Base-by-base conservation (phyloP, 2,113 vertebrate species). In the Forbesichthys agassizii region DNA sequence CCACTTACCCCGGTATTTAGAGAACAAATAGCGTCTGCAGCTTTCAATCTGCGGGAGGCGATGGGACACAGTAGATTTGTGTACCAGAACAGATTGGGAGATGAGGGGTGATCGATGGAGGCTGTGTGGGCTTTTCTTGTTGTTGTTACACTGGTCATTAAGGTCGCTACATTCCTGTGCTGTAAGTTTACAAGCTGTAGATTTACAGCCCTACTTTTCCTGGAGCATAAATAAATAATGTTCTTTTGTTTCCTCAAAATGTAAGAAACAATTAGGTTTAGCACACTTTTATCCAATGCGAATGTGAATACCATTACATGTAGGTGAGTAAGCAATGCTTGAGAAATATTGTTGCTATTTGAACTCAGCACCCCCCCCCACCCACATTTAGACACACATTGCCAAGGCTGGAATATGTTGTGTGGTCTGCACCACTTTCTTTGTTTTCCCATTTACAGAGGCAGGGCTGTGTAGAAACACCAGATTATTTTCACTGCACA, bases 1-100 rank as follows among this genome's bases (percentile, higher is more conserved):
- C 62, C 81, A 80, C 75, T 89, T 84, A 88, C 67, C 68, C 76
- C 73, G 72, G 85, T 75, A 84, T 85, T 85, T 64, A 75, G 71
- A 75, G 65, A 78, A 77, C 76, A 85, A 79, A 81, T 80, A 61
- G 61, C 52, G 68, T 84, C 67, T 83, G 55, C 66, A 66, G 59
- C 61, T 61, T 66, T 64, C 78, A 68, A 71, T 83, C 63, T 78
- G 61, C 63, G 8, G 11, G 59, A 73, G 48, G 76, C 55, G 75
- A 72, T 47, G 61, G n/a, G 75, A 59, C 54, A 77, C 76, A 77
- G 77, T 80, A 64, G 69, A 65, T 61, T 68, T 20, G 49, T 79
- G 73, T 81, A 57, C 18, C 8, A 57, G 42, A 66, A 61, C 36
- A 8, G 14, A 70, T 64, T 63, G 66, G 61, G 57, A 36, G 67